Evolutionary conservation across 37 sponge, comb jelly and placozoan genomes (phyloP), one percentile per base, ranked within the genome.

Genomic region (Cladorhizidae sp.): DNA sequence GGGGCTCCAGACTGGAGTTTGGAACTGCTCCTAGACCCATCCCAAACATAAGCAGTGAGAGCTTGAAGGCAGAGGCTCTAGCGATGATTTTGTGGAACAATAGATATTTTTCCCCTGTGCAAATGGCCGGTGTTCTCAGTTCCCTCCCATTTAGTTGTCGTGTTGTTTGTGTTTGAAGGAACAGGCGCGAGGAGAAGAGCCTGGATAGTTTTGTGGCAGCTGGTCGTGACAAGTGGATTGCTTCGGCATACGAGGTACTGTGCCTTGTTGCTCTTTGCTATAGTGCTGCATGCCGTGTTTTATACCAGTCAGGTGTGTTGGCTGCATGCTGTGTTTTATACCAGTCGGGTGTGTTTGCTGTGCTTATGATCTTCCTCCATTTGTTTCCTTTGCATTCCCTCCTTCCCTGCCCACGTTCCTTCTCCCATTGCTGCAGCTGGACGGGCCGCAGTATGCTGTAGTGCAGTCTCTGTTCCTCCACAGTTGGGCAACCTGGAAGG

Each of bases 221-320:
- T 36, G 28, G 92, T 38, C 38, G 40, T 28, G 93, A 87, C 52
- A 88, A 84, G 35, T 94, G 95, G 95, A 80, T 94, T 18, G 9
- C 83, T 61, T 74, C 86, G 32, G 36, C 89, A 28, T 94, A 94
- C 73, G 95, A 91, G 90, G 95, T 91, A 45, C 0, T 18, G 9
- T 9, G n/a, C n/a, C n/a, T n/a, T n/a, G n/a, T n/a, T n/a, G n/a
- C n/a, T n/a, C n/a, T n/a, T n/a, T n/a, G n/a, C n/a, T n/a, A n/a
- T n/a, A n/a, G n/a, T n/a, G n/a, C n/a, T n/a, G n/a, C n/a, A n/a
- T n/a, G n/a, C n/a, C n/a, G n/a, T n/a, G n/a, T n/a, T n/a, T n/a
- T n/a, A n/a, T n/a, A 45, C 5, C 49, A 45, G 8, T 12, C 76
- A 76, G 12, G 22, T 29, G 62, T 61, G 62, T 7, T 61, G 25